These are phyloP conservation scores for Stomatorhinus walkeri DNA, from an alignment of 2,797 vertebrate genomes.

Conservation along the genomic window DNA sequence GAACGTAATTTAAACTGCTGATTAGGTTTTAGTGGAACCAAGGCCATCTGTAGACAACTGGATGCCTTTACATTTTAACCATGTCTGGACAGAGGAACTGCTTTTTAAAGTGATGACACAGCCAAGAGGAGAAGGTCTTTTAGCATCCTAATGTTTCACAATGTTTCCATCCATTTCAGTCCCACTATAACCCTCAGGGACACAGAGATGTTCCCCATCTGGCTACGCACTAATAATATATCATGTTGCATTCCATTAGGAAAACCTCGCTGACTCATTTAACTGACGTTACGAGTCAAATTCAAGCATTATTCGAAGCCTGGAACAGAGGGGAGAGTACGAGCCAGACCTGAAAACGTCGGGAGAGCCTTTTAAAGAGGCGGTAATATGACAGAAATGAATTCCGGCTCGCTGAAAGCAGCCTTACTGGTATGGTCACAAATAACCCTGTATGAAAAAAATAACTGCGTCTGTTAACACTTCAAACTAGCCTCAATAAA, in stretches of 20 bases:
- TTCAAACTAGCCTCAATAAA: neutral
- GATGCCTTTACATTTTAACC: neutral
- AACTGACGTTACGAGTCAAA: neutral
- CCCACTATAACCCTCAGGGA: neutral
- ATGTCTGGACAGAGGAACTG: neutral
- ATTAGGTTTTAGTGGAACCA: neutral
- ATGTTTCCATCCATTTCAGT: neutral
- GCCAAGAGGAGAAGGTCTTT: neutral
- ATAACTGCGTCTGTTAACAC: neutral
- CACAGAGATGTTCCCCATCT: neutral
- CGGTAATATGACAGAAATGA: neutral
- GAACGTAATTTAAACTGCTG: neutral
- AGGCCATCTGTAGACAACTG: neutral
- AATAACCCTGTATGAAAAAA: neutral
- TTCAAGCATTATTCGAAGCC: neutral
- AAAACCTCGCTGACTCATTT: slow-evolving; percentile 1
- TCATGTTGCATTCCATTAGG: neutral
- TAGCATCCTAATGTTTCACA: neutral
- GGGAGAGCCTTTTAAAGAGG: neutral
- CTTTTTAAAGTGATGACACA: neutral
- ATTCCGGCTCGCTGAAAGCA: neutral
- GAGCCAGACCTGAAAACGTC: neutral
- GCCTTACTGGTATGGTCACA: neutral
- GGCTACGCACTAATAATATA: neutral
- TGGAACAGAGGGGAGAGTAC: neutral